Evolutionary conservation across 2,888 invertebrate species (phyloP), one percentile per base, ranked within the genome.

Genomic region (Lycophotia porphyrea): DNA sequence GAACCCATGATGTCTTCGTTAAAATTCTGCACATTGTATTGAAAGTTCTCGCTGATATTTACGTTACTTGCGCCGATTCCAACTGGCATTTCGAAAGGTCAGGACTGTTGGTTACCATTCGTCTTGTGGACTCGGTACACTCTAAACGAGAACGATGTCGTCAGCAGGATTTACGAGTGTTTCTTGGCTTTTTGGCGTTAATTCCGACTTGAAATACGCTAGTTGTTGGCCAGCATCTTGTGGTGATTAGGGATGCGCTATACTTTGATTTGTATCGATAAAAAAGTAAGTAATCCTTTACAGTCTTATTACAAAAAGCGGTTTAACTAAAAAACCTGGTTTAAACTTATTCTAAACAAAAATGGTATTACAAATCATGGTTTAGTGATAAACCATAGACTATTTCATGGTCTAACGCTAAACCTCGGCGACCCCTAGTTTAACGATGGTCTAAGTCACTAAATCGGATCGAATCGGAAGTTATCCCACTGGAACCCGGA

Each of bases 1-100:
- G 79, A 73, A 71, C 15, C 63, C 52, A 7, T 76, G 81, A 90
- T 84, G 88, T 89, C 87, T 90, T 90, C 87, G 86, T 90, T 90
- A 89, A 90, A 87, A 90, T 90, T 82, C 88, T 79, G 71, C 55
- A 52, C 77, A 76, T 84, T 76, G 76, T 76, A 81, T 80, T 74
- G 74, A 81, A 83, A 79, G 82, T 74, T 44, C 74, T 77, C 66
- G 80, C 34, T 75, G 82, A 78, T 84, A 72, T 82, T 82, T 80
- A 80, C 66, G 78, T 72, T 80, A 44, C 80, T 72, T 76, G 64
- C 71, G 67, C 71, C 72, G 66, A 84, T 78, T 78, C 63, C 66
- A 73, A 49, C 78, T 88, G 89, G 84, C 86, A 90, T 90, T 88
- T 88, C 66, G 55, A 78, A 88, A 90, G 87, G 90, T 88, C 79